These are phyloP conservation scores for Emmelina monodactyla DNA, from an alignment of 2,888 invertebrate genomes.

Conservation along the genomic window DNA sequence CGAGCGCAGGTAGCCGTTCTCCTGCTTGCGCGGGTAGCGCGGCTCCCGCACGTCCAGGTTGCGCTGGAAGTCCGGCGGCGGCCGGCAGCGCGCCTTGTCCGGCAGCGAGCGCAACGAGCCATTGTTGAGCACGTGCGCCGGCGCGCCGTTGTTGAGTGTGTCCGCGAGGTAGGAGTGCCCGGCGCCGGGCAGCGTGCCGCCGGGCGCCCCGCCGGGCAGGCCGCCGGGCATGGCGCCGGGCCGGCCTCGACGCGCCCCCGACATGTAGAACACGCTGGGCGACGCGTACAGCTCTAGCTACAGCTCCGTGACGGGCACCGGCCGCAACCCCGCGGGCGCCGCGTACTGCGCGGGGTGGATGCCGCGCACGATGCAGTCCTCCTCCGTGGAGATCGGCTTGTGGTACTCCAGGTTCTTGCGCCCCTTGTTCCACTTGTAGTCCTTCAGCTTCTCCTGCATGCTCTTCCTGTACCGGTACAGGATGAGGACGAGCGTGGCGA, in stretches of 20 bases:
- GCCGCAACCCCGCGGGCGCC: slow-evolving; percentile 60
- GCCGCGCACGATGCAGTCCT: slow-evolving; percentile 80
- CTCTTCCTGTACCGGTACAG: slow-evolving; percentile 82
- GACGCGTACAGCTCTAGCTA: slow-evolving; percentile 96
- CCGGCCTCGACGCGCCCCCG: slow-evolving; percentile 66
- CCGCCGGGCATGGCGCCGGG: slow-evolving; percentile 62
- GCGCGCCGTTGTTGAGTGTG: slow-evolving; percentile 61
- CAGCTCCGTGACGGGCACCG: slow-evolving; percentile 91
- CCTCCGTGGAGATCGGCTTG: slow-evolving; percentile 85
- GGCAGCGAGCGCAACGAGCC: slow-evolving; percentile 57
- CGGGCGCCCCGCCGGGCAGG: slow-evolving; percentile 75
- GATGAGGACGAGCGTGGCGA: slow-evolving; percentile 76
- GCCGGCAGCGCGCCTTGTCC: slow-evolving; percentile 55
- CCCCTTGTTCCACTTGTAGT: slow-evolving; percentile 81
- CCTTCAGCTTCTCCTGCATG: slow-evolving; percentile 83
- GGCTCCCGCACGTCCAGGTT: slow-evolving; percentile 48
- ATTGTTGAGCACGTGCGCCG: slow-evolving; percentile 58
- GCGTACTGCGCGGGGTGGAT: slow-evolving; percentile 65
- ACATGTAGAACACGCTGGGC: slow-evolving; percentile 81
- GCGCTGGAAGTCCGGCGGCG: slow-evolving; percentile 59
- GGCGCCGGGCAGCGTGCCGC: slow-evolving; percentile 78
- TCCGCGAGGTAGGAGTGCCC: slow-evolving; percentile 59
- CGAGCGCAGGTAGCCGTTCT: slow-evolving; percentile 21
- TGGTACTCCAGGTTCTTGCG: slow-evolving; percentile 89
- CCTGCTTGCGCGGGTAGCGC: slow-evolving; percentile 41